Base-by-base conservation (phyloP, 2,888 invertebrate species). In the Apamea epomidion region DNA sequence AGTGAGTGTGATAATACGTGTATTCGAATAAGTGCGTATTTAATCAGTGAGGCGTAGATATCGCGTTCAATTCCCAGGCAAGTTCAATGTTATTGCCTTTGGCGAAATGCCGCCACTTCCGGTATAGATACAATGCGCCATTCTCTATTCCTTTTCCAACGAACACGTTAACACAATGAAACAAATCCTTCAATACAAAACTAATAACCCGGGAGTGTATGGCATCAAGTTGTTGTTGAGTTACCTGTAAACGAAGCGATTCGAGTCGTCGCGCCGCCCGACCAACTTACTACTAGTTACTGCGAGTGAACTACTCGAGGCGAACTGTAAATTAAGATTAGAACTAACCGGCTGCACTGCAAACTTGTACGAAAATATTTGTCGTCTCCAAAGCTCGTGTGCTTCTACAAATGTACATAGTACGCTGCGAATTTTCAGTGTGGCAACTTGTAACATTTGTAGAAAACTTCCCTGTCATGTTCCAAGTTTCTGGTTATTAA, bases 241-340 rank as follows among this genome's bases (percentile, higher is more conserved):
- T 86, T 88, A 89, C 85, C 88, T 89, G 88, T 82, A 64, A 87
- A 86, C 76, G 32, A 70, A 87, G 75, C 78, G 77, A 87, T 77
- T 79, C 77, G 68, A 84, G 77, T 58, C 75, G 42, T 32, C 37
- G 80, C 81, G 78, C 67, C 81, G 82, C 82, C 83, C 85, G 88
- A 76, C 83, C 80, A 91, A 91, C 90, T 92, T 91, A 87, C 82
- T 89, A 91, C 89, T 91, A 88, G 89, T 91, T 88, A 90, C 89
- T 85, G 79, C 72, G 89, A 91, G 89, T 91, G 89, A 92, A 94
- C 90, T 91, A 90, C 90, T 92, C 80, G 83, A 88, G 79, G 88
- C 89, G 84, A 93, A 93, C 94, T 92, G 93, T 93, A 94, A 94
- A 94, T 94, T 94, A 94, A 94, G 94, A 94, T 94, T 93, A 94